Evolutionary conservation across 1,140 invertebrate genomes (phyloP).

Genomic region (Monochamus saltuarius): DNA sequence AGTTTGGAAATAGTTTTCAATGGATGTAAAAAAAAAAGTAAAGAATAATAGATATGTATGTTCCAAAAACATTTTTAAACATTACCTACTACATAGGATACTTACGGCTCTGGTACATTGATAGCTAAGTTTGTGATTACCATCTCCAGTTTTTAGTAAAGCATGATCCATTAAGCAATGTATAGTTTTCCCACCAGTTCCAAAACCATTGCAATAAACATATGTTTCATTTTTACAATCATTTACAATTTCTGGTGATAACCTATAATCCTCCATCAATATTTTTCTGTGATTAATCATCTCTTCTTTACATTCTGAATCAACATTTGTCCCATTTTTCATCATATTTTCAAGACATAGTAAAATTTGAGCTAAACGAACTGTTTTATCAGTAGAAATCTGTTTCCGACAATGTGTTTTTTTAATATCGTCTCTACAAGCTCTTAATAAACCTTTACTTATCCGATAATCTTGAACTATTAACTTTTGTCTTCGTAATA

Average conservation of each 20-base stretch:
- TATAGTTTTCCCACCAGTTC: slow-evolving; percentile 83
- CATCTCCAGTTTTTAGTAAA: slow-evolving; percentile 59
- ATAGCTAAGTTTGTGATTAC: slow-evolving; percentile 62
- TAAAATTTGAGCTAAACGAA: slow-evolving; percentile 86
- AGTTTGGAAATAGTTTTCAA: no score
- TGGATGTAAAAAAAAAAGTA: no score
- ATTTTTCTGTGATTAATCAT: slow-evolving; percentile 88
- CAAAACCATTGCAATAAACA: slow-evolving; percentile 65
- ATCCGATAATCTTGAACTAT: slow-evolving; percentile 90
- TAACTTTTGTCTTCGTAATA: slow-evolving; percentile 81
- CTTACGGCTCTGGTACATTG: slow-evolving; percentile 69
- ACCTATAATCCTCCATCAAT: slow-evolving; percentile 88
- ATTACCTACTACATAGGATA: slow-evolving; percentile 24
- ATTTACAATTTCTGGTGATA: slow-evolving; percentile 89
- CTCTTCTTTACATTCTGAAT: slow-evolving; percentile 78
- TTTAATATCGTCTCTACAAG: slow-evolving; percentile 89
- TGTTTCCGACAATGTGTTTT: slow-evolving; percentile 74
- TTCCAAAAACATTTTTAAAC: no score
- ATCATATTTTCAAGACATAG: slow-evolving; percentile 87
- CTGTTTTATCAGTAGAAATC: slow-evolving; percentile 77
- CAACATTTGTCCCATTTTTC: slow-evolving; percentile 73
- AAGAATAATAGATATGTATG: no score
- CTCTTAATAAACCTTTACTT: slow-evolving; percentile 81
- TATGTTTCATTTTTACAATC: slow-evolving; percentile 85
- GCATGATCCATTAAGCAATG: slow-evolving; percentile 96